Evolutionary conservation across 2,888 invertebrate genomes (phyloP).

Genomic region (Hypercompe scribonia): DNA sequence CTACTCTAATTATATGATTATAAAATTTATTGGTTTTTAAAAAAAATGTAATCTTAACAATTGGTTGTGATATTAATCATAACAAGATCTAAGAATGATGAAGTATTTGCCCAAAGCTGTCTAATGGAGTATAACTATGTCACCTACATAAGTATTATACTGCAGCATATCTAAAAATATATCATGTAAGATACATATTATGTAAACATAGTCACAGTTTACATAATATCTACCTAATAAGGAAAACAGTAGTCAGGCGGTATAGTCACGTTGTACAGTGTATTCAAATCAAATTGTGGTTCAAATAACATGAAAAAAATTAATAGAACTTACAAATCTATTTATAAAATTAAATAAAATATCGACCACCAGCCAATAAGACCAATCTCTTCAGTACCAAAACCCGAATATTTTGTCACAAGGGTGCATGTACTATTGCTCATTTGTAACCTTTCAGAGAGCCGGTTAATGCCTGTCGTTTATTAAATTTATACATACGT

Average conservation of each 20-base stretch:
- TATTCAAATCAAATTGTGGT: conserved; percentile 21
- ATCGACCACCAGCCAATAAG: conserved; percentile 25
- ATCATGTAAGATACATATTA: too few species aligned
- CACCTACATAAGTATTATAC: background rate
- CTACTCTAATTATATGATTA: background rate
- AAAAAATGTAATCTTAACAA: too few species aligned
- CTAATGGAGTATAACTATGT: background rate
- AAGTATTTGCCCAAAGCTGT: background rate
- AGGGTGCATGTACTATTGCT: background rate
- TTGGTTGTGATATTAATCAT: too few species aligned
- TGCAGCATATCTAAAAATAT: background rate
- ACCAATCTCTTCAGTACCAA: conserved; percentile 26
- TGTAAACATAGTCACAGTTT: too few species aligned
- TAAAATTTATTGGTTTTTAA: background rate
- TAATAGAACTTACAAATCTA: conserved; percentile 39
- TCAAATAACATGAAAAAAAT: conserved; percentile 40
- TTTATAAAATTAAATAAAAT: conserved; percentile 20
- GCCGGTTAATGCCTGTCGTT: background rate
- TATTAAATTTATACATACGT: background rate
- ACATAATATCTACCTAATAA: background rate
- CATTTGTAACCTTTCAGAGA: background rate
- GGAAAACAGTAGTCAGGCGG: conserved; percentile 5
- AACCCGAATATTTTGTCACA: conserved; percentile 6
- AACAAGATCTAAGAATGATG: too few species aligned
- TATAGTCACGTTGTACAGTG: conserved; percentile 1